Evolutionary conservation across 2,888 invertebrate genomes (phyloP), one percentile per base, ranked within the genome.

Genomic region (Leptogaster cylindrica): DNA sequence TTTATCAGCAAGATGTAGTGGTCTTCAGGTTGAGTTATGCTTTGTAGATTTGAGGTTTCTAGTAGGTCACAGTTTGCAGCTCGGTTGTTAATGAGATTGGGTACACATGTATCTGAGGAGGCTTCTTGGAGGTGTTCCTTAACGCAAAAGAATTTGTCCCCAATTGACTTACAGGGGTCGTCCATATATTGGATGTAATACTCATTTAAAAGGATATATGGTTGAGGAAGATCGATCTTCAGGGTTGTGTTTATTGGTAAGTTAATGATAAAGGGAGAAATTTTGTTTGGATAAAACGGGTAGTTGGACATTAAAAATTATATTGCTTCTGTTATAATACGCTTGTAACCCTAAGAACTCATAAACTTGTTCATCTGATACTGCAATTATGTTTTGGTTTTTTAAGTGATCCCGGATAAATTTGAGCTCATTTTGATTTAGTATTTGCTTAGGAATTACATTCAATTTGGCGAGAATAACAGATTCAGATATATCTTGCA

Each of bases 311-410:
- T 69, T 70, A 46, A 72, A 70, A 44, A 71, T 66, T 28, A 71
- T 71, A 25, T 71, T 65, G 2, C 50, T 50, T 20, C 50, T 27
- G 18, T 65, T 65, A 25, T 50, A 65, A 28, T 65, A 65, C 8
- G 65, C 65, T 28, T 66, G 46, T 2, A 66, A 33, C 4, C n/a
- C n/a, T 7, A 65, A 20, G 23, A 72, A n/a, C 65, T 70, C 71
- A 36, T 71, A 70, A 27, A 71, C 64, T n/a, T 70, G 61, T 55
- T 70, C 70, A 33, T 68, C 20, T 3, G 70, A 70, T 41, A 41
- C 48, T 16, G 66, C 39, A 23, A 27, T 16, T 51, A 71, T 67
- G 3, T 36, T 23, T 68, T 63, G 55, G 8, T 69, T 67, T 23
- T 41, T 39, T 20, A 70, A 27, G 2, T 51, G 44, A n/a, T 63